These are phyloP conservation scores for Idaea dimidiata DNA, from an alignment of 2,888 invertebrate species.

Conservation along the genomic window DNA sequence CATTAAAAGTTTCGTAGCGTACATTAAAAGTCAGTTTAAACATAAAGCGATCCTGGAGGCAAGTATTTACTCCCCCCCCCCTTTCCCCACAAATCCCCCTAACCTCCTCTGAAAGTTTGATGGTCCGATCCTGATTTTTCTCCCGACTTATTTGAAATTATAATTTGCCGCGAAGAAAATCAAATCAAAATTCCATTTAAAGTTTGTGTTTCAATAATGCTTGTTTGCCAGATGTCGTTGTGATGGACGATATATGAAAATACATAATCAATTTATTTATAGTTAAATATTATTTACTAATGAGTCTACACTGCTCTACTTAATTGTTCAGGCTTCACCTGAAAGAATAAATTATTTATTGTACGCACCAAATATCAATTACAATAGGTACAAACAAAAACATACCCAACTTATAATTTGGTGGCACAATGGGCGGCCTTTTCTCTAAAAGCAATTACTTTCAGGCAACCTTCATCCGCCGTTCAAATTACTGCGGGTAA, in stretches of 20 bases:
- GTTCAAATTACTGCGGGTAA: too few species aligned
- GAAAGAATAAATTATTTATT: too few species aligned
- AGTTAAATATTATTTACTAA: too few species aligned
- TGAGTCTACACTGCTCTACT: too few species aligned
- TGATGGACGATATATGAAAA: neutral
- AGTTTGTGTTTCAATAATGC: slow-evolving; percentile 70
- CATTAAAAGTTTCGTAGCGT: slow-evolving; percentile 54
- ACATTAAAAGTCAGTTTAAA: slow-evolving; percentile 72
- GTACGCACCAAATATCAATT: too few species aligned
- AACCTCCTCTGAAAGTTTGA: slow-evolving; percentile 61
- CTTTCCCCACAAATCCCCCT: slow-evolving; percentile 29
- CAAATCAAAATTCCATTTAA: slow-evolving; percentile 80
- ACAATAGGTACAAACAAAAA: too few species aligned
- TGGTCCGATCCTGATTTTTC: slow-evolving; percentile 76
- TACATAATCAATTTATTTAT: neutral
- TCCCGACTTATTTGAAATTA: slow-evolving; percentile 77
- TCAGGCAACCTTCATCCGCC: too few species aligned
- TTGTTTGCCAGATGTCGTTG: slow-evolving; percentile 63
- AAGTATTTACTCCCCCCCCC: slow-evolving; percentile 26
- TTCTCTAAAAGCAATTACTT: too few species aligned
- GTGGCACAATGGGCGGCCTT: too few species aligned
- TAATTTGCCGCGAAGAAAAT: slow-evolving; percentile 71
- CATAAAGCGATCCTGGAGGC: slow-evolving; percentile 53
- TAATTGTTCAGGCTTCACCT: too few species aligned
- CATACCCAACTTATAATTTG: too few species aligned